Base-by-base conservation (phyloP, 2,113 vertebrate genomes). In the Ceyx cyanopectus region DNA sequence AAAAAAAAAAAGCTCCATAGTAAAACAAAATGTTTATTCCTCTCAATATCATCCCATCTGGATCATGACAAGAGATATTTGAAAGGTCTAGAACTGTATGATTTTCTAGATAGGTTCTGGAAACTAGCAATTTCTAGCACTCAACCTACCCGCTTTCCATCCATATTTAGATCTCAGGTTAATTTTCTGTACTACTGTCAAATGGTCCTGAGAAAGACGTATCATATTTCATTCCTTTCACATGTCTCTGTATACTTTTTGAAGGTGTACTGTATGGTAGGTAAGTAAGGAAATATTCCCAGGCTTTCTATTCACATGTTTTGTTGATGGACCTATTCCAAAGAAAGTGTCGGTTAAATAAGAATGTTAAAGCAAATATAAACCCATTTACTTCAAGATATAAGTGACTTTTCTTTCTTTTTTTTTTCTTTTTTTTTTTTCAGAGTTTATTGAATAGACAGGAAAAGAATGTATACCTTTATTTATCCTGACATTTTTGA, bases 401-500 rank as follows among this genome's bases (percentile, higher is more conserved):
- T 77, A 88, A n/a, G n/a, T 48, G 32, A 91, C n/a, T n/a, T n/a
- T n/a, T n/a, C n/a, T n/a, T n/a, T n/a, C 68, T 10, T 70, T 69
- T 37, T 50, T 37, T 41, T 68, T 56, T 13, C 1, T 27, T 0
- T 22, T 75, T 56, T 0, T 41, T 75, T 56, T 13, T 1, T 27
- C 43, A 27, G 29, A n/a, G 4, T 85, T 79, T 89, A 62, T 82
- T 84, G 68, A 86, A 62, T 60, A 86, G 48, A 51, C 21, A 66
- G 34, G 68, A 82, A 89, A 90, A 93, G 67, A 90, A 93, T 40
- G 21, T 66, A 40, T 77, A 67, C 14, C 40, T 92, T 91, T 89
- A 94, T 95, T 94, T 91, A 87, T 93, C 23, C n/a, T 87, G 92
- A 82, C 67, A 87, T 89, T 93, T 94, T 82, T 91, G 81, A 82